A percentile compares a stretch with the other conserved stretches of the same genome.
Conservation (phyloP, 2,797 vertebrate species). For the Scolopax bukidnonensis region DNA sequence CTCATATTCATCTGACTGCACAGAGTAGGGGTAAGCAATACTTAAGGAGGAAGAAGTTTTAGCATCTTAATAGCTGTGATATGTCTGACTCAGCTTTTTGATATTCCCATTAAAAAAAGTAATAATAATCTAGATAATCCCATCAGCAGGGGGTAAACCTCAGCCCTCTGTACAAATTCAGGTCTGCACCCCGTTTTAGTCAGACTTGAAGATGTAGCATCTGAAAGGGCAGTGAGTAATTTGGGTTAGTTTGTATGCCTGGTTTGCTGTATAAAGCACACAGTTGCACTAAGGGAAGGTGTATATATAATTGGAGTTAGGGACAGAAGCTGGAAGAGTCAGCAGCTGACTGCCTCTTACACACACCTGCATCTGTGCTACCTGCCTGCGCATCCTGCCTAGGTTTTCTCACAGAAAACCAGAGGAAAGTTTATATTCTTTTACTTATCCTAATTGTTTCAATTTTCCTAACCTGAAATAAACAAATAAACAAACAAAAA, state of each 20-base stretch:
- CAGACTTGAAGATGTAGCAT: neutral
- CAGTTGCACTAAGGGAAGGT: neutral
- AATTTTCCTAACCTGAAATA: neutral
- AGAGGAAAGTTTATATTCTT: neutral
- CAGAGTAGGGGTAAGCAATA: constrained; percentile 18
- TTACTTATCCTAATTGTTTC: neutral
- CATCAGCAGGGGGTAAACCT: neutral
- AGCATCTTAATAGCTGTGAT: constrained; percentile 27
- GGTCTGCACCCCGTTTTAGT: neutral
- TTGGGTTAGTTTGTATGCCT: neutral
- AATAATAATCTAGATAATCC: neutral
- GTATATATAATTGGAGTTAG: neutral
- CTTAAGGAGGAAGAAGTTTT: neutral
- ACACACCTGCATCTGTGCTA: neutral
- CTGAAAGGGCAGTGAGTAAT: neutral
- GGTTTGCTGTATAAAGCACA: neutral
- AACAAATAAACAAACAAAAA: neutral
- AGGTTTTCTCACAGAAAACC: neutral
- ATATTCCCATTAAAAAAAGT: neutral
- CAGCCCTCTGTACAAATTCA: neutral
- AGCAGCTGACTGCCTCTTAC: neutral
- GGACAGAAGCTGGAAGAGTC: too few species aligned
- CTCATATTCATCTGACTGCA: constrained; percentile 58
- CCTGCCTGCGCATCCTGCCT: neutral
- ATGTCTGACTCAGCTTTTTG: constrained; percentile 58